A percentile compares a stretch with the other conserved stretches of the same genome.
phyloP scores from a whole-genome alignment of 2,888 invertebrate species.

The Heliconius sara region DNA sequence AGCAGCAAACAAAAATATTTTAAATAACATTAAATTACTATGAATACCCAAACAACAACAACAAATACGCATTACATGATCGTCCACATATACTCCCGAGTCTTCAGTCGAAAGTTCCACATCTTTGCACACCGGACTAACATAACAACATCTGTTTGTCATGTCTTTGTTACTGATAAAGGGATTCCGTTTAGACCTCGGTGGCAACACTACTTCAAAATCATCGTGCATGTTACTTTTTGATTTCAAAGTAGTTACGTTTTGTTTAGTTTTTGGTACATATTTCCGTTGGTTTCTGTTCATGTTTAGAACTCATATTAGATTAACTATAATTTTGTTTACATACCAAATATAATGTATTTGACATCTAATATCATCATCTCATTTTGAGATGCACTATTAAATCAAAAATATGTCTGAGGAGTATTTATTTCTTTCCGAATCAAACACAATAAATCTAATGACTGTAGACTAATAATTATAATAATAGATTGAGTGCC shows the following conservation, averaged over 20 bases:
- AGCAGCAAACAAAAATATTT: too few relatives aligned
- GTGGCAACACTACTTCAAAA: conserved; percentile 53
- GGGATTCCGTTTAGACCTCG: conserved; percentile 45
- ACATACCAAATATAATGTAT: neutral
- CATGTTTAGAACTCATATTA: conserved; percentile 54
- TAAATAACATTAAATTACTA: too few relatives aligned
- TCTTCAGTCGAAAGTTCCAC: conserved; percentile 41
- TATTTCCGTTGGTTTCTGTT: conserved; percentile 58
- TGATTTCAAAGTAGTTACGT: conserved; percentile 39
- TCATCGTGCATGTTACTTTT: conserved; percentile 48
- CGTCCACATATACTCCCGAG: conserved; percentile 32
- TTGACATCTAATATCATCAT: neutral
- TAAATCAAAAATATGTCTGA: neutral
- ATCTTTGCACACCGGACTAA: conserved; percentile 51
- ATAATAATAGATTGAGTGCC: too few relatives aligned
- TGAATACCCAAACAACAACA: too few relatives aligned
- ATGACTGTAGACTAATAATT: too few relatives aligned
- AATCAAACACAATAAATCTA: too few relatives aligned
- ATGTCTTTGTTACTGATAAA: conserved; percentile 48
- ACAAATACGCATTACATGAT: conserved; percentile 27
- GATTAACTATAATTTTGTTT: conserved; percentile 2
- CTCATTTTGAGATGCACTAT: neutral
- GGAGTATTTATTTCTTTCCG: neutral
- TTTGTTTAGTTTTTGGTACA: conserved; percentile 47
- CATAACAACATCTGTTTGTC: conserved; percentile 60